A percentile compares a stretch with the other conserved stretches of the same genome.
These are phyloP conservation scores for Rhamphomyia laevipes DNA, from an alignment of 2,888 invertebrate species.

Conservation along the genomic window DNA sequence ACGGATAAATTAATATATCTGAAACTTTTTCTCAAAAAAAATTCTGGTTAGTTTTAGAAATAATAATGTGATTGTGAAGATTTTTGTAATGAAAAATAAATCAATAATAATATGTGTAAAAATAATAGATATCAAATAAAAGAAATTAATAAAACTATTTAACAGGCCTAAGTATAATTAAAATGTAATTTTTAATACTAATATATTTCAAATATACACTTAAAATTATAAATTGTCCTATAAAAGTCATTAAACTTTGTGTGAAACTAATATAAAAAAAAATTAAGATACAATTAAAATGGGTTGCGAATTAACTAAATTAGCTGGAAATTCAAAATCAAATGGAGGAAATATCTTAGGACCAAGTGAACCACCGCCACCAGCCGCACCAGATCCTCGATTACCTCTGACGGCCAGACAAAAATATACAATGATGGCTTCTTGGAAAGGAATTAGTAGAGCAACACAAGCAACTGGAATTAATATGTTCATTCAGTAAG, in stretches of 20 bases:
- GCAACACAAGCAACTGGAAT: constrained; percentile 83
- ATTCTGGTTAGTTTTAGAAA: too few species aligned
- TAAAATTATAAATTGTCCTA: too few species aligned
- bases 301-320: constrained; percentile 70
- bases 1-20: too few species aligned
- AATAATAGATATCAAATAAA: too few species aligned
- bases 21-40: too few species aligned
- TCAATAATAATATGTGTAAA: too few species aligned
- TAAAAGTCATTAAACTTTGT: constrained; percentile 3
- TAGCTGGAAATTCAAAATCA: constrained; percentile 40
- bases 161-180: too few species aligned
- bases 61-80: too few species aligned
- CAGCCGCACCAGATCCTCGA: constrained; percentile 61
- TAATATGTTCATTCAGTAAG: constrained; percentile 86
- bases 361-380: constrained; percentile 49
- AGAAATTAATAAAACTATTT: too few species aligned
- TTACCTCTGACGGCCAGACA: constrained; percentile 75
- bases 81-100: too few species aligned
- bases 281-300: constrained; percentile 34
- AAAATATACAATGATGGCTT: constrained; percentile 78
- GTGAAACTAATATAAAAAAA: background rate
- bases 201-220: too few species aligned
- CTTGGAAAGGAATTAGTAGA: constrained; percentile 82
- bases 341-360: constrained; percentile 36
- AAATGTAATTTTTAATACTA: too few species aligned